Percentiles rank a stretch among this genome's conserved stretches.
phyloP scores from a whole-genome alignment of 2,113 vertebrate genomes.

The Synchiropus splendidus region DNA sequence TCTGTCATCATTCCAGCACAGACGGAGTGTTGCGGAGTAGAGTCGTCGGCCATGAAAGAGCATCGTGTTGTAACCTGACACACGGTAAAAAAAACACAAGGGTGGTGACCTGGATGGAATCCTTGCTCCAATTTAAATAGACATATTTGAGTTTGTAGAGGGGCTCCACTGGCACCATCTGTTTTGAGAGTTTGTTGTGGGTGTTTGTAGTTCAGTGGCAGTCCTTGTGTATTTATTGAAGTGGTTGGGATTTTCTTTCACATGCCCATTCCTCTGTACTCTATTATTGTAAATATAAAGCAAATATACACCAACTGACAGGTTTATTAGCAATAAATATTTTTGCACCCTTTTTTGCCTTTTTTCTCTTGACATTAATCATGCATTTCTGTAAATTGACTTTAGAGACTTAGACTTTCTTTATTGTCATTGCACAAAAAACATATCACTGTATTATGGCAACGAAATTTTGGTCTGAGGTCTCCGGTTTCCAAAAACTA shows the following conservation, averaged over 20 bases:
- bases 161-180: slow-evolving; percentile 47
- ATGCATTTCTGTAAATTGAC: too few relatives aligned
- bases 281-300: slow-evolving; percentile 77
- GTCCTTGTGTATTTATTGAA: slow-evolving; percentile 76
- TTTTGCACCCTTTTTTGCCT: slow-evolving; percentile 71
- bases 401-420: too few relatives aligned
- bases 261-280: slow-evolving; percentile 67
- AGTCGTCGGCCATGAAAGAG: slow-evolving; percentile 15
- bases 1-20: slow-evolving; percentile 19
- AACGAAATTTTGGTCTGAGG: too few relatives aligned
- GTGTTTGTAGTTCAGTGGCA: slow-evolving; percentile 66
- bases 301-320: slow-evolving; percentile 77
- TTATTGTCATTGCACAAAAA: too few relatives aligned
- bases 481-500: too few relatives aligned
- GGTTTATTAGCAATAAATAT: slow-evolving; percentile 85
- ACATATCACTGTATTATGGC: too few relatives aligned
- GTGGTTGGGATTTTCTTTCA: slow-evolving; percentile 65
- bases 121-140: slow-evolving; percentile 55
- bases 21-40: slow-evolving; percentile 12
- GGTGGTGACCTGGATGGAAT: slow-evolving; percentile 20
- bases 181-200: slow-evolving; percentile 56
- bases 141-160: slow-evolving; percentile 44
- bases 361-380: too few relatives aligned
- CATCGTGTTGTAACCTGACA: too few relatives aligned
- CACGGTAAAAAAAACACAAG: too few relatives aligned